phyloP scores from a whole-genome alignment of 2,888 invertebrate species.

The Campoletis raptor region DNA sequence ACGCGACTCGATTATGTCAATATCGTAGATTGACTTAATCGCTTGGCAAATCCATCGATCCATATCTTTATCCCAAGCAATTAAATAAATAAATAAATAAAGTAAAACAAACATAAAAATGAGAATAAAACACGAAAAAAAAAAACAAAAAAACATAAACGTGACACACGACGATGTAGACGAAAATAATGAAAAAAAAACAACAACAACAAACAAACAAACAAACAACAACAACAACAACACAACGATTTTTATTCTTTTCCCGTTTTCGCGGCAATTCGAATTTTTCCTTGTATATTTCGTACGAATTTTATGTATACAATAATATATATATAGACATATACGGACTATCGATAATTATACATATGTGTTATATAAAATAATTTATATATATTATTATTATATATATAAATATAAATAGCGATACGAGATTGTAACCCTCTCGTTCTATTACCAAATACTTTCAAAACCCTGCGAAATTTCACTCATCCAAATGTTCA shows the following conservation, averaged over 20 bases:
- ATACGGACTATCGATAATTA: slow-evolving; percentile 69
- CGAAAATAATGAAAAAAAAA: neutral
- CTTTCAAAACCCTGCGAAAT: slow-evolving; percentile 17
- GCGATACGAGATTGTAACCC: slow-evolving; percentile 43
- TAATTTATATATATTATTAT: slow-evolving; percentile 76
- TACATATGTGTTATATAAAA: slow-evolving; percentile 67
- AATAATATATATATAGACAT: slow-evolving; percentile 69
- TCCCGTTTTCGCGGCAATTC: slow-evolving; percentile 63
- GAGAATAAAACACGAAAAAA: neutral
- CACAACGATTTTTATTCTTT: slow-evolving; percentile 83
- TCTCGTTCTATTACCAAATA: slow-evolving; percentile 54
- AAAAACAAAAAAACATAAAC: neutral
- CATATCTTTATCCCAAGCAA: slow-evolving; percentile 84
- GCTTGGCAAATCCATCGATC: slow-evolving; percentile 77
- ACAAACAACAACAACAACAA: slow-evolving; percentile 68
- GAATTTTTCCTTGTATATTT: slow-evolving; percentile 70
- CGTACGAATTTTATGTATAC: slow-evolving; percentile 73
- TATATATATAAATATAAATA: slow-evolving; percentile 69
- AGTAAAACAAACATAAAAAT: neutral
- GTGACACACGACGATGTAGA: slow-evolving; percentile 13
- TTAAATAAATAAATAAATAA: slow-evolving; percentile 60
- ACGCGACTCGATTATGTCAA: slow-evolving; percentile 41
- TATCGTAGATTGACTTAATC: slow-evolving; percentile 57
- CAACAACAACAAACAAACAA: slow-evolving; percentile 49
- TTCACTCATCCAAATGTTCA: slow-evolving; percentile 7